These are phyloP conservation scores for Odocoileus hemionus DNA, from an alignment of 2,113 vertebrate genomes.

Conservation along the genomic window DNA sequence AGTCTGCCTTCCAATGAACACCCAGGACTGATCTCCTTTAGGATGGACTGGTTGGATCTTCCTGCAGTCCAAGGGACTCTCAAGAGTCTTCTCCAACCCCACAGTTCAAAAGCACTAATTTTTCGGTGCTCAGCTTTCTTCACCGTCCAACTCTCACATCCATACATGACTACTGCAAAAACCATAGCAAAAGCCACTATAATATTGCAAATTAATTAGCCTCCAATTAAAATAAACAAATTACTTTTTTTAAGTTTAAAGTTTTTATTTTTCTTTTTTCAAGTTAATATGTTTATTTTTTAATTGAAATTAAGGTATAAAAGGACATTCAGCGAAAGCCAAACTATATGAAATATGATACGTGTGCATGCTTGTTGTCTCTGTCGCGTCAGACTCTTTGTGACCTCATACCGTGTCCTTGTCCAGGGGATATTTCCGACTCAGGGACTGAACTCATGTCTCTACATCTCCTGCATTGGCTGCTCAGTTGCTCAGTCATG, in stretches of 20 bases:
- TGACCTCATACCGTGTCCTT: not conserved
- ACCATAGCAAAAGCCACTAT: not conserved
- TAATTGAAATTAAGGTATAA: not conserved
- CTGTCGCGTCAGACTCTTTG: not conserved
- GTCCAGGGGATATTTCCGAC: not conserved
- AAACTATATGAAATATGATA: not conserved
- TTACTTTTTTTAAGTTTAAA: not conserved
- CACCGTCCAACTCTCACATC: too few species aligned
- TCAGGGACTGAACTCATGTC: not conserved
- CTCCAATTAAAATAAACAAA: not conserved
- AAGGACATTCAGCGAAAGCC: not conserved
- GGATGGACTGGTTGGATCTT: too few species aligned
- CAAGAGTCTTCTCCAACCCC: too few species aligned
- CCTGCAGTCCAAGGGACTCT: too few species aligned
- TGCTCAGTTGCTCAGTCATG: not conserved
- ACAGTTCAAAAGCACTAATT: too few species aligned
- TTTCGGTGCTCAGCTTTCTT: too few species aligned
- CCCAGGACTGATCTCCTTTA: too few species aligned
- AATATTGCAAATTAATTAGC: not conserved
- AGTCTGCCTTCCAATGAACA: too few species aligned
- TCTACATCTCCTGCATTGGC: not conserved
- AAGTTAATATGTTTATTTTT: not conserved
- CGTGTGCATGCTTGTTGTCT: not conserved
- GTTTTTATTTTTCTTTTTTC: not conserved
- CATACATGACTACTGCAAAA: too few species aligned